Conservation (phyloP, 2,113 vertebrate species). For the Protomyctophum bolini region DNA sequence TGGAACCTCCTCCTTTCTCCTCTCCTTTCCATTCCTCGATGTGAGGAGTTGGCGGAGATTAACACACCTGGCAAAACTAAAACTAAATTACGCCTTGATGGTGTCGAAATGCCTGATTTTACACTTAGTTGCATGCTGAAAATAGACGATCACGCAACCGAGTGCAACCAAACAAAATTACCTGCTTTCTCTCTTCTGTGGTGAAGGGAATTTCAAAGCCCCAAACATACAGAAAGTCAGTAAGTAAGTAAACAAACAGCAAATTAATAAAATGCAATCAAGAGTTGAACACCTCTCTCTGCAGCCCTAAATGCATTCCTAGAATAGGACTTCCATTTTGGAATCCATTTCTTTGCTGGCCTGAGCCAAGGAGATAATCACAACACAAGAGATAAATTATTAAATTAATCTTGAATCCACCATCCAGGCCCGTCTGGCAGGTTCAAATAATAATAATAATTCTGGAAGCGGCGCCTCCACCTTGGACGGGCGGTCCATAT, state of each 20-base stretch:
- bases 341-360: background rate
- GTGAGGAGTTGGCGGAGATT: slow-evolving; percentile 4
- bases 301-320: background rate
- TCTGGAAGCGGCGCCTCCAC: too few relatives aligned
- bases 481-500: too few relatives aligned
- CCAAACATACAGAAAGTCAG: too few relatives aligned
- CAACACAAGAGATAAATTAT: background rate
- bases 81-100: too few relatives aligned
- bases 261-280: background rate
- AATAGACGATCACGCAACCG: too few relatives aligned
- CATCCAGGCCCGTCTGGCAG: slow-evolving; percentile 2
- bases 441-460: background rate
- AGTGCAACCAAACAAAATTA: too few relatives aligned
- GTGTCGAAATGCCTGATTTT: too few relatives aligned
- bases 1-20: slow-evolving; percentile 30
- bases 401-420: slow-evolving; percentile 7
- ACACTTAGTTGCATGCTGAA: too few relatives aligned
- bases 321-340: background rate
- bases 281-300: background rate
- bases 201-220: too few relatives aligned
- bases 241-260: too few relatives aligned
- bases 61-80: background rate
- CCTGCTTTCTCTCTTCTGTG: too few relatives aligned
- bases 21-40: slow-evolving; percentile 15
- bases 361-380: background rate